A percentile compares a stretch with the other conserved stretches of the same genome.
These are phyloP conservation scores for Cryptocheilus praepositus DNA, from an alignment of 2,888 invertebrate species.

Conservation along the genomic window DNA sequence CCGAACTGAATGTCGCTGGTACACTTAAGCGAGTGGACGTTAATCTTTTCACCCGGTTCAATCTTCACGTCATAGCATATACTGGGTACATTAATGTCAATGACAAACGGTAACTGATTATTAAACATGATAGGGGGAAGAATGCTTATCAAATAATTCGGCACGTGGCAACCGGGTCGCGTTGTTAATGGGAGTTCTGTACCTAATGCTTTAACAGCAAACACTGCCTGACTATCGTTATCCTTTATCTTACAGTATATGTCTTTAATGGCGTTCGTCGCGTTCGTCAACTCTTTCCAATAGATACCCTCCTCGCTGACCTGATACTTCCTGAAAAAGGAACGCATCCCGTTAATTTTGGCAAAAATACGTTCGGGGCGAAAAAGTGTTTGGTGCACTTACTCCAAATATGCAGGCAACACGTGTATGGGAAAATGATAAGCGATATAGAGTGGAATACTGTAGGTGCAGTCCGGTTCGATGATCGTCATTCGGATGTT, in stretches of 20 bases:
- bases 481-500: constrained; percentile 84
- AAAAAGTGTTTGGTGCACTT: constrained; percentile 64
- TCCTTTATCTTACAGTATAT: constrained; percentile 82
- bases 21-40: constrained; percentile 82
- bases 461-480: constrained; percentile 84
- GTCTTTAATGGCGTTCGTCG: constrained; percentile 81
- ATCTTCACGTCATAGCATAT: constrained; percentile 78
- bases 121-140: constrained; percentile 85
- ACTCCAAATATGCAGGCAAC: constrained; percentile 85
- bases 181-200: constrained; percentile 61
- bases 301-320: constrained; percentile 84
- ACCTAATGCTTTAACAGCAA: constrained; percentile 80
- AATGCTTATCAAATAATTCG: constrained; percentile 84
- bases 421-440: constrained; percentile 87
- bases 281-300: constrained; percentile 86
- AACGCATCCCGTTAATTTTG: too few species aligned
- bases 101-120: constrained; percentile 85
- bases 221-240: constrained; percentile 77
- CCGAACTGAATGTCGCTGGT: constrained; percentile 77
- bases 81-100: constrained; percentile 78
- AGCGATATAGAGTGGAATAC: constrained; percentile 86
- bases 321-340: constrained; percentile 80
- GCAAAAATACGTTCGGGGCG: not conserved
- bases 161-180: constrained; percentile 75
- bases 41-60: constrained; percentile 84